Evolutionary conservation across 2,888 invertebrate genomes (phyloP).

Genomic region (Dicranocentrus wangi): DNA sequence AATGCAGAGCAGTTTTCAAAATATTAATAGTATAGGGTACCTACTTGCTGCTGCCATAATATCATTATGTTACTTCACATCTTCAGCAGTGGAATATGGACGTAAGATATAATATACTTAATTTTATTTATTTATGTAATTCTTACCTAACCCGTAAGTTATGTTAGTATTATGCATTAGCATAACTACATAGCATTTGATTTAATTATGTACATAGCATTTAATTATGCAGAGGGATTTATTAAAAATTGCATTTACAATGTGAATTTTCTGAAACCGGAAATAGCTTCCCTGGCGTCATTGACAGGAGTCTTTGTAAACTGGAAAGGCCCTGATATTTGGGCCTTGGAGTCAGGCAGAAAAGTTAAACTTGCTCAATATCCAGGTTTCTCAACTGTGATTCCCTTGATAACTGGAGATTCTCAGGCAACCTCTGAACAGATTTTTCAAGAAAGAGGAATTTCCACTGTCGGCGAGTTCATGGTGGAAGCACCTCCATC

Average conservation of each 20-base stretch:
- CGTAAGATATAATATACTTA: constrained; percentile 57
- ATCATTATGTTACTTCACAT: constrained; percentile 2
- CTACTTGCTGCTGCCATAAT: not conserved
- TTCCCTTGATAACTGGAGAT: constrained; percentile 62
- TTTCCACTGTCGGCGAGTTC: constrained; percentile 68
- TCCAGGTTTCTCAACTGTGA: constrained; percentile 60
- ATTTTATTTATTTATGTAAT: not conserved
- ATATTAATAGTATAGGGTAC: not conserved
- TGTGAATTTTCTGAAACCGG: constrained; percentile 16
- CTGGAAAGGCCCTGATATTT: constrained; percentile 65
- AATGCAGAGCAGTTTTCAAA: not conserved
- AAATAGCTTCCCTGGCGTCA: constrained; percentile 64
- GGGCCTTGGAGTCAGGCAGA: constrained; percentile 60
- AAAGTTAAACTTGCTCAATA: constrained; percentile 56
- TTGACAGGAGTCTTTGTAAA: constrained; percentile 68
- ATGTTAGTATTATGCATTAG: too few relatives aligned
- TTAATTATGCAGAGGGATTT: too few relatives aligned
- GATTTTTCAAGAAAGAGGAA: constrained; percentile 67
- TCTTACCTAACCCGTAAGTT: too few relatives aligned
- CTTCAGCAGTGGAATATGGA: constrained; percentile 60
- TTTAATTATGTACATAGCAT: too few relatives aligned
- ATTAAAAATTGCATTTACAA: not conserved
- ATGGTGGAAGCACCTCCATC: constrained; percentile 61
- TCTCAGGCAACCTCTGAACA: constrained; percentile 63
- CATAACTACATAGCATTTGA: too few relatives aligned